Evolutionary conservation across 1,140 invertebrate species (phyloP).

Genomic region (Drosophila grimshawi): DNA sequence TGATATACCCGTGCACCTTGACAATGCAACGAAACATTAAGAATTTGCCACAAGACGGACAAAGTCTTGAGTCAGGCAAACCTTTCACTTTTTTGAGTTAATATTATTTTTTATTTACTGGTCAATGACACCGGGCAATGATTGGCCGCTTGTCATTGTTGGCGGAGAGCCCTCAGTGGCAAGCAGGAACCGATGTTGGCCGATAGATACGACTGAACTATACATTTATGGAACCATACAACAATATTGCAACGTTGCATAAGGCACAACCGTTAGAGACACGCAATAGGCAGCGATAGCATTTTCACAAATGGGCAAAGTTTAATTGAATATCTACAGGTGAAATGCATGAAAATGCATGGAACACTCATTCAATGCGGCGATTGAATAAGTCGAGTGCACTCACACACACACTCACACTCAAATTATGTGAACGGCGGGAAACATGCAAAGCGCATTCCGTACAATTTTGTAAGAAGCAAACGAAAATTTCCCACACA

Average conservation of each 20-base stretch:
- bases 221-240: constrained; percentile 6
- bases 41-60: constrained; percentile 58
- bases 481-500: constrained; percentile 70
- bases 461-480: constrained; percentile 40
- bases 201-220: constrained; percentile 13
- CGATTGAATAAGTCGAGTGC: constrained; percentile 39
- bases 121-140: constrained; percentile 64
- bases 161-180: constrained; percentile 64
- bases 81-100: constrained; percentile 72
- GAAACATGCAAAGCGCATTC: constrained; percentile 48
- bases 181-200: constrained; percentile 67
- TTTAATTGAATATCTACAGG: constrained; percentile 63
- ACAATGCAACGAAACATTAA: constrained; percentile 56
- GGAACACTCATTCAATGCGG: constrained; percentile 37
- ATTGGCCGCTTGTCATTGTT: constrained; percentile 33
- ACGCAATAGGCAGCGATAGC: constrained; percentile 54
- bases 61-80: constrained; percentile 50
- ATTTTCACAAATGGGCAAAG: constrained; percentile 34
- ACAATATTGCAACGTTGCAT: constrained; percentile 57
- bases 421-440: constrained; percentile 35
- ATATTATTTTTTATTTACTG: constrained; percentile 33
- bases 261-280: constrained; percentile 52
- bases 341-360: constrained; percentile 53
- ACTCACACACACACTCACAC: not conserved
- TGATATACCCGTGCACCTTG: constrained; percentile 56